phyloP scores from a whole-genome alignment of 1,140 invertebrate species.

The Saccostrea cuccullata region DNA sequence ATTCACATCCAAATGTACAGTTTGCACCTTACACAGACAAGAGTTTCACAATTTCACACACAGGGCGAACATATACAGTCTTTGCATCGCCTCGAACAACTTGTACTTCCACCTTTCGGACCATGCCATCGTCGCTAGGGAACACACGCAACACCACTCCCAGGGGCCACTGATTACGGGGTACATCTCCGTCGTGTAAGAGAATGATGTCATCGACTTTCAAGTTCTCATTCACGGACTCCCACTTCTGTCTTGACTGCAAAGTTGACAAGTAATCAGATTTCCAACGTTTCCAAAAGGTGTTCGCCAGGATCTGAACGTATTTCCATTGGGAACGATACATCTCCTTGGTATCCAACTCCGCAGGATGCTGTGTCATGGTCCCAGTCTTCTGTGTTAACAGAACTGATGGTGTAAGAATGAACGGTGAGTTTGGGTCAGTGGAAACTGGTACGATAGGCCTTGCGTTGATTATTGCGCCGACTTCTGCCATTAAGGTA shows the following conservation, averaged over 20 bases:
- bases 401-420: not conserved
- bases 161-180: no score
- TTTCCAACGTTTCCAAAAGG: not conserved
- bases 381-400: constrained; percentile 3
- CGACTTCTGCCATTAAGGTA: constrained; percentile 23
- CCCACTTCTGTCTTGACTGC: not conserved
- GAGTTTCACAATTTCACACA: no score
- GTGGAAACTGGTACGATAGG: not conserved
- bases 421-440: not conserved
- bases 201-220: not conserved
- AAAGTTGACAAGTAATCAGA: not conserved
- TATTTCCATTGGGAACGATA: no score
- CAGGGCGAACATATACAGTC: no score
- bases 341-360: not conserved
- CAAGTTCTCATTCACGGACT: not conserved
- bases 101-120: no score
- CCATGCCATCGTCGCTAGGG: no score
- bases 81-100: no score
- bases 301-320: not conserved
- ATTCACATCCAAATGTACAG: no score
- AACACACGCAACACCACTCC: no score
- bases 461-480: constrained; percentile 15
- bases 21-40: no score
- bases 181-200: no score
- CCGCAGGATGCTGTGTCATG: no score